Percentiles rank a stretch among this genome's conserved stretches.
Conservation (phyloP, 2,888 invertebrate genomes). For the Platypus cylindrus region DNA sequence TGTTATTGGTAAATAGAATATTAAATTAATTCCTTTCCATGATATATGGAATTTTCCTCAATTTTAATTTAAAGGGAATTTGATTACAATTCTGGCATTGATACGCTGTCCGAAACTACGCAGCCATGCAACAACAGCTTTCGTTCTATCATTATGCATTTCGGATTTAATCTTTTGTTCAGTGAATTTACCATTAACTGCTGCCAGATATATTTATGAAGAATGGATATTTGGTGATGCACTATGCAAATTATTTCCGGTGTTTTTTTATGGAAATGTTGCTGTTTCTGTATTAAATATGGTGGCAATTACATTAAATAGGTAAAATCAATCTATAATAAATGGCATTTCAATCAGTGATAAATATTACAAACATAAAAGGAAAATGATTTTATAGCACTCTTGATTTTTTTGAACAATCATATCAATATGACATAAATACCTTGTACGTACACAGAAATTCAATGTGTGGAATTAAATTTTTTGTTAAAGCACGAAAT, state of each 20-base stretch:
- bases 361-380: too few species aligned
- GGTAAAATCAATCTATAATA: conserved; percentile 42
- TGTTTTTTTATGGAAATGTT: conserved; percentile 82
- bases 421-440: too few species aligned
- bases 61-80: conserved; percentile 53
- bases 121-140: conserved; percentile 75
- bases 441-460: too few species aligned
- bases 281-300: conserved; percentile 77
- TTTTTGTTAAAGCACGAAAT: too few species aligned
- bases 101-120: conserved; percentile 65
- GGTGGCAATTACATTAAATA: conserved; percentile 81
- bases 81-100: conserved; percentile 68
- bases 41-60: neutral
- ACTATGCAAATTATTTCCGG: conserved; percentile 73
- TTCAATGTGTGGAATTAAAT: too few species aligned
- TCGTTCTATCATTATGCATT: conserved; percentile 73
- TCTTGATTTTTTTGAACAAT: too few species aligned
- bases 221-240: conserved; percentile 66
- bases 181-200: conserved; percentile 73
- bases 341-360: neutral
- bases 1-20: conserved; percentile 50
- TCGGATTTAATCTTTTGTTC: conserved; percentile 77
- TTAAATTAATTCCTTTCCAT: conserved; percentile 6
- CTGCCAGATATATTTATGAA: conserved; percentile 68
- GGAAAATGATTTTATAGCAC: too few species aligned